phyloP scores from a whole-genome alignment of 1,140 invertebrate genomes.

The Mycetomoellerius zeteki region DNA sequence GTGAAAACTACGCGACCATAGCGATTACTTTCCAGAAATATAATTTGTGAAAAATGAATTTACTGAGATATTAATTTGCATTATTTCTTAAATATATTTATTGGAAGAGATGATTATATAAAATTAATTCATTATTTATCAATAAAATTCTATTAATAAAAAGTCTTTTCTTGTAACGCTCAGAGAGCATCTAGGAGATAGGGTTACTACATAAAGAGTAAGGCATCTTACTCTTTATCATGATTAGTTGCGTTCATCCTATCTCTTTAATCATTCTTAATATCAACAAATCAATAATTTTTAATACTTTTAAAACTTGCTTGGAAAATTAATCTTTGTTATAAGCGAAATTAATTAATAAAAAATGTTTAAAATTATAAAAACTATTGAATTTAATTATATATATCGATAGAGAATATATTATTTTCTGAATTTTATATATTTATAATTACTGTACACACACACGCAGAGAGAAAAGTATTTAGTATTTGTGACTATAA shows the following conservation, averaged over 20 bases:
- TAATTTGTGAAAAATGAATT: neutral
- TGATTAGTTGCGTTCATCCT: neutral
- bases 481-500: too few relatives aligned
- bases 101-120: neutral
- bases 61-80: neutral
- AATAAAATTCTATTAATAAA: constrained; percentile 6
- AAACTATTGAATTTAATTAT: neutral
- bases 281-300: neutral
- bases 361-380: neutral
- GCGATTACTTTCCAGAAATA: neutral
- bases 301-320: neutral
- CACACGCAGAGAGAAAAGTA: too few relatives aligned
- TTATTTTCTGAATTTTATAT: neutral
- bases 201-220: neutral
- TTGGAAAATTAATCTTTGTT: constrained; percentile 2
- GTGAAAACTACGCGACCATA: neutral
- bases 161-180: neutral
- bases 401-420: neutral
- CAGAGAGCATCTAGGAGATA: neutral
- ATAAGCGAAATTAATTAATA: constrained; percentile 9
- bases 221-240: neutral
- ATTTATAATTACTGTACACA: neutral
- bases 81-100: constrained; percentile 5
- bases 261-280: neutral
- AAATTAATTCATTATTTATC: constrained; percentile 13